Evolutionary conservation across 2,113 vertebrate genomes (phyloP).

Genomic region (Clarias batrachus): DNA sequence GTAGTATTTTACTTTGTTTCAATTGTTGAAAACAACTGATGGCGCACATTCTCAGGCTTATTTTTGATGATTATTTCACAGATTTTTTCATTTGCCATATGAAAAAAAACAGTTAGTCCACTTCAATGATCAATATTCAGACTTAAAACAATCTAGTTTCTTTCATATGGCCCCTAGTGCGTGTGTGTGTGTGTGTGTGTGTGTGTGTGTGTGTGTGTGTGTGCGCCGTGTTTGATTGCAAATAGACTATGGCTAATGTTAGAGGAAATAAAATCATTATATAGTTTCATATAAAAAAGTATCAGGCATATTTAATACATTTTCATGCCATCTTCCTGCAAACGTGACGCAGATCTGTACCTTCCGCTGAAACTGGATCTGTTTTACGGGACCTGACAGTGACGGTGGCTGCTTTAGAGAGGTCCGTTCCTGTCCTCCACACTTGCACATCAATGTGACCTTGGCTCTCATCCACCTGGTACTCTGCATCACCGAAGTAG

Average conservation of each 20-base stretch:
- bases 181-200: no score
- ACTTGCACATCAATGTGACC: slow-evolving; percentile 81
- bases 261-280: background rate
- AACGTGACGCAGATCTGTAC: slow-evolving; percentile 63
- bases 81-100: no score
- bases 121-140: no score
- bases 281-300: background rate
- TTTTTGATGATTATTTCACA: no score
- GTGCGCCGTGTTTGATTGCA: background rate
- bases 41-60: no score
- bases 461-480: slow-evolving; percentile 84
- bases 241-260: background rate
- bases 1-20: no score
- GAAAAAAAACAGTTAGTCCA: no score
- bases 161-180: no score
- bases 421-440: slow-evolving; percentile 86
- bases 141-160: no score
- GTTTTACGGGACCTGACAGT: slow-evolving; percentile 87
- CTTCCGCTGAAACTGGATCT: slow-evolving; percentile 82
- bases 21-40: no score
- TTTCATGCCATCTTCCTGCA: background rate
- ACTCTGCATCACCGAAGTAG: slow-evolving; percentile 81
- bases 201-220: background rate
- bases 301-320: background rate
- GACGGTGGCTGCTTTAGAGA: slow-evolving; percentile 81